These are phyloP conservation scores for Papilio xuthus DNA, from an alignment of 1,140 invertebrate genomes.

Conservation along the genomic window DNA sequence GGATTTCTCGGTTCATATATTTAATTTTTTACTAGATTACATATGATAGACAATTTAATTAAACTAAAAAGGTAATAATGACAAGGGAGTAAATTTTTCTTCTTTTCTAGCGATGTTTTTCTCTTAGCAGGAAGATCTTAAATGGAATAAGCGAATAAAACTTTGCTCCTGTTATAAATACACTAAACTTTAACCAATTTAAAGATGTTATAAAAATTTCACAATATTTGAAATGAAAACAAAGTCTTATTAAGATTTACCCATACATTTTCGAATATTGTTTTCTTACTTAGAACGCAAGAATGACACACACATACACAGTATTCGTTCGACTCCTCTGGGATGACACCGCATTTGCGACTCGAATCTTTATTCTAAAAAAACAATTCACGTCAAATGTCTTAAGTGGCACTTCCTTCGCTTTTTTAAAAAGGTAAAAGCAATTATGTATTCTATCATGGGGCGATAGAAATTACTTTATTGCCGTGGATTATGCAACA, in stretches of 20 bases:
- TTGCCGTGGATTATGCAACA: background rate
- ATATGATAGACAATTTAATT: too few species aligned
- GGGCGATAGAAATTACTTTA: background rate
- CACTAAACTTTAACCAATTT: too few species aligned
- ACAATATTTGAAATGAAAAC: background rate
- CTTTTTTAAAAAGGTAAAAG: constrained; percentile 8
- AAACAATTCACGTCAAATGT: constrained; percentile 17
- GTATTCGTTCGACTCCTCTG: background rate
- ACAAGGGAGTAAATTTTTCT: too few species aligned
- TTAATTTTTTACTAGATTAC: background rate
- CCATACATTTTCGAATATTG: background rate
- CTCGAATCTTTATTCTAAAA: constrained; percentile 11
- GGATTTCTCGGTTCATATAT: background rate
- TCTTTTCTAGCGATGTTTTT: too few species aligned
- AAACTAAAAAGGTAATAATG: too few species aligned
- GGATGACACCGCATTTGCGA: constrained; percentile 5
- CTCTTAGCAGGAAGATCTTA: too few species aligned
- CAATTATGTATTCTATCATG: background rate
- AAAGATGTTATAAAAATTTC: background rate
- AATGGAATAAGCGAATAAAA: too few species aligned
- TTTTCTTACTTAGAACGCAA: background rate
- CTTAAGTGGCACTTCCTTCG: constrained; percentile 12
- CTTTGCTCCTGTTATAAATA: too few species aligned
- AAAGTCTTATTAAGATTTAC: background rate
- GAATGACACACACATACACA: background rate